Conservation (phyloP, 1,140 invertebrate species). For the Bombus sylvicola region DNA sequence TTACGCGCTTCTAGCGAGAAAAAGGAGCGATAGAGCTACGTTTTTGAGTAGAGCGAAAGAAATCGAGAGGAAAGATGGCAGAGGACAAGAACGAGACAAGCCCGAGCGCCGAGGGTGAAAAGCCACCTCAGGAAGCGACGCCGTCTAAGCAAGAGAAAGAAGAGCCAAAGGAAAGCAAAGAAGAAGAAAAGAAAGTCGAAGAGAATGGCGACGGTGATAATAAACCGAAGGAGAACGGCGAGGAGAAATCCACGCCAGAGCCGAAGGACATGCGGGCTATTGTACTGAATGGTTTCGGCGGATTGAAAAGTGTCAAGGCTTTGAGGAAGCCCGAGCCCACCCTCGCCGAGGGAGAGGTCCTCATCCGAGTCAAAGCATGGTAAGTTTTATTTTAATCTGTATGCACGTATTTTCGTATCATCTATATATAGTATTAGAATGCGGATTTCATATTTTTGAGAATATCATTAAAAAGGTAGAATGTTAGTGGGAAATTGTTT, state of each 20-base stretch:
- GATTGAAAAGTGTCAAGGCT: conserved; percentile 92
- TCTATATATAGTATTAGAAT: not conserved
- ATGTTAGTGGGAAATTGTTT: no score
- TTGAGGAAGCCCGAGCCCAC: conserved; percentile 90
- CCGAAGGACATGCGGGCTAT: conserved; percentile 92
- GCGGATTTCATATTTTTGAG: not conserved
- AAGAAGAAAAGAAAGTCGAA: conserved; percentile 82
- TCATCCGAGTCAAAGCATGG: conserved; percentile 93
- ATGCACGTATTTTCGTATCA: not conserved
- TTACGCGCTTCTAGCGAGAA: not conserved
- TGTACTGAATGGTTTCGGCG: conserved; percentile 92
- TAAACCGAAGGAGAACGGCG: conserved; percentile 82
- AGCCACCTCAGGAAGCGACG: conserved; percentile 73
- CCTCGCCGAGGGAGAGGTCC: conserved; percentile 89
- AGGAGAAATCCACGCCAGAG: conserved; percentile 84
- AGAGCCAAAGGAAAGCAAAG: conserved; percentile 75
- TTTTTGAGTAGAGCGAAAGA: not conserved
- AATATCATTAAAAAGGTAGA: not conserved
- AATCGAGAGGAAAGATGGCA: conserved; percentile 74
- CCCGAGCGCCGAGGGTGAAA: conserved; percentile 71
- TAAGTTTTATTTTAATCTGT: conserved; percentile 83
- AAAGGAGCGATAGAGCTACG: not conserved
- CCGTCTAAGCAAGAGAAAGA: conserved; percentile 71
- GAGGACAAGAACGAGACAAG: conserved; percentile 81
- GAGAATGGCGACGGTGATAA: conserved; percentile 82